A percentile compares a stretch with the other conserved stretches of the same genome.
Conservation (phyloP, 1,140 invertebrate species). For the Agraylea sexmaculata region DNA sequence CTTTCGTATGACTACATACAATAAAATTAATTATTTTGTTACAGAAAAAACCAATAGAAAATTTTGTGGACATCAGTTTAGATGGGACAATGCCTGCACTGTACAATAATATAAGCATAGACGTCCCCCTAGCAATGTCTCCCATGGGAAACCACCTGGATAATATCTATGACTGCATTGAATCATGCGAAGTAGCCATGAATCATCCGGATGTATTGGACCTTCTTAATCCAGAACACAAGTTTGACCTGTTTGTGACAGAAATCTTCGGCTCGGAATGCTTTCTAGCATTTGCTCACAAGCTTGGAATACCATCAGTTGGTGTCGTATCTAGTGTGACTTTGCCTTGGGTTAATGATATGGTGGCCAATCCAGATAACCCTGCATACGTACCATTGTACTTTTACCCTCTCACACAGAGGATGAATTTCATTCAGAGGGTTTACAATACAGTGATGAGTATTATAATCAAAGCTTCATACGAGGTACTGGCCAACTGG, state of each 20-base stretch:
- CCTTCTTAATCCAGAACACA: slow-evolving; percentile 29
- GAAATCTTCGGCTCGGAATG: slow-evolving; percentile 58
- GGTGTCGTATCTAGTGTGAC: slow-evolving; percentile 44
- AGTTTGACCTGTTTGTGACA: slow-evolving; percentile 52
- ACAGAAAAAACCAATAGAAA: slow-evolving; percentile 33
- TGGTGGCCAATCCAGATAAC: slow-evolving; percentile 49
- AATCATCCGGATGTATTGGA: slow-evolving; percentile 28
- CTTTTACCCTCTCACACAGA: slow-evolving; percentile 38
- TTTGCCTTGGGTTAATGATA: slow-evolving; percentile 49
- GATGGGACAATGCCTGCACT: slow-evolving; percentile 37
- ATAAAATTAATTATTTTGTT: too few relatives aligned
- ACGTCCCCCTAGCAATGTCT: slow-evolving; percentile 28
- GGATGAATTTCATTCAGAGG: slow-evolving; percentile 48
- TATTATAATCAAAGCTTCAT: slow-evolving; percentile 15
- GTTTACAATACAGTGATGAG: slow-evolving; percentile 39
- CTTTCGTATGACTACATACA: too few relatives aligned
- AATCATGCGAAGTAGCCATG: slow-evolving; percentile 33
- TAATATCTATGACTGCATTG: slow-evolving; percentile 33
- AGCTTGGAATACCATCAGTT: slow-evolving; percentile 45
- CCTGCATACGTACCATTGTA: slow-evolving; percentile 47
- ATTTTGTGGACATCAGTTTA: slow-evolving; percentile 34
- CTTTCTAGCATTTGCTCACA: slow-evolving; percentile 40
- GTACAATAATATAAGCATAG: slow-evolving; percentile 34
- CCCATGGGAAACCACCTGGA: slow-evolving; percentile 33
- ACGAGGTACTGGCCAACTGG: slow-evolving; percentile 19